A percentile compares a stretch with the other conserved stretches of the same genome.
Evolutionary conservation across 2,797 vertebrate species (phyloP).

Genomic region (Protonibea diacanthus): DNA sequence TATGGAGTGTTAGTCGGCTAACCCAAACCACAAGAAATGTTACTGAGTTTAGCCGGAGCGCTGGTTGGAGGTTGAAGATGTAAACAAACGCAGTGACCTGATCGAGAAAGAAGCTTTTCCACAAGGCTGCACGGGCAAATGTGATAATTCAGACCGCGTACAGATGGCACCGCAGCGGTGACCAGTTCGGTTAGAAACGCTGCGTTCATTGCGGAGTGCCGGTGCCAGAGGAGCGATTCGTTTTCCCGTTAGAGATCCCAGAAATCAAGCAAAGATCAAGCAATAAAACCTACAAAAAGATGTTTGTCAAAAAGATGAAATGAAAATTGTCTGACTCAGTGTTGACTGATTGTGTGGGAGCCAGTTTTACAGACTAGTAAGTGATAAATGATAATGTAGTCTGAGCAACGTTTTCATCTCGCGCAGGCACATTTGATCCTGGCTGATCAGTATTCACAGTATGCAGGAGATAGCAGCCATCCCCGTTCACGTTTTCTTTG

Average conservation of each 20-base stretch:
- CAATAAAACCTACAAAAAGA: no score
- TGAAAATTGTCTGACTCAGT: not conserved
- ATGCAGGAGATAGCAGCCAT: not conserved
- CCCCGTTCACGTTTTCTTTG: not conserved
- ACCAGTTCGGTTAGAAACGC: not conserved
- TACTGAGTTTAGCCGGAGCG: not conserved
- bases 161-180: not conserved
- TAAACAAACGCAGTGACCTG: conserved; percentile 10
- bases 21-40: not conserved
- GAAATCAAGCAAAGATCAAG: no score
- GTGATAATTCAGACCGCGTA: conserved; percentile 11
- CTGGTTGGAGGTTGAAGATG: not conserved
- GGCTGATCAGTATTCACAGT: not conserved
- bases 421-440: not conserved
- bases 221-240: no score
- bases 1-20: no score
- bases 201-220: not conserved
- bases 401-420: not conserved
- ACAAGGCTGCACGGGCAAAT: not conserved
- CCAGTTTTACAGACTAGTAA: not conserved
- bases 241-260: no score
- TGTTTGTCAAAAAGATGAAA: not conserved
- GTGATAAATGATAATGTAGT: not conserved
- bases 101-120: not conserved
- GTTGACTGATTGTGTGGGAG: not conserved